phyloP scores from a whole-genome alignment of 2,888 invertebrate species.

The Phragmatobia fuliginosa region DNA sequence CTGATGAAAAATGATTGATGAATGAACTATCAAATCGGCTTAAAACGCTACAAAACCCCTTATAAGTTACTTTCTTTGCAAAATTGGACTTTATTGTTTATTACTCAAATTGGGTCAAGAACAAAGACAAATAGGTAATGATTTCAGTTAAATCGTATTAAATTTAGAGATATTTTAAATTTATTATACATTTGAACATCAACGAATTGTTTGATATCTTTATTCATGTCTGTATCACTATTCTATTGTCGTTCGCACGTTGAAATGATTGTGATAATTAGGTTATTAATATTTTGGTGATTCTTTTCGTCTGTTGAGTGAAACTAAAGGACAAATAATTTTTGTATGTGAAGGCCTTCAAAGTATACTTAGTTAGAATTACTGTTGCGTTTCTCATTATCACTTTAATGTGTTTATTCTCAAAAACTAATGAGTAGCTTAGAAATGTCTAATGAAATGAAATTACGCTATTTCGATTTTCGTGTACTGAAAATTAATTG shows the following conservation, averaged over 20 bases:
- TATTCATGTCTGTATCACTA: slow-evolving; percentile 15
- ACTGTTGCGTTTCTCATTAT: slow-evolving; percentile 34
- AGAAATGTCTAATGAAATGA: slow-evolving; percentile 30
- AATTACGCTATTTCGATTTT: slow-evolving; percentile 31
- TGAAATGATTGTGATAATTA: slow-evolving; percentile 22
- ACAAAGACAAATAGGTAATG: neutral
- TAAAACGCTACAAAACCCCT: neutral
- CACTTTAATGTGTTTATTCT: slow-evolving; percentile 44
- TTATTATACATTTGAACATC: neutral
- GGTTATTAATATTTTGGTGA: slow-evolving; percentile 27
- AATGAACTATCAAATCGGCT: neutral
- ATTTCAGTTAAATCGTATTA: too few relatives aligned
- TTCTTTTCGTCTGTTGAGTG: slow-evolving; percentile 17
- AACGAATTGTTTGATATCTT: slow-evolving; percentile 1
- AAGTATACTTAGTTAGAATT: slow-evolving; percentile 31
- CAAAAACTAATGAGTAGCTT: slow-evolving; percentile 27
- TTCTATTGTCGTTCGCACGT: slow-evolving; percentile 22
- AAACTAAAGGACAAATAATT: slow-evolving; percentile 16
- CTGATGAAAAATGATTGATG: neutral
- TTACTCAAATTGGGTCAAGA: neutral
- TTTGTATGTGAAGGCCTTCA: slow-evolving; percentile 17
- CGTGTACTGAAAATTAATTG: slow-evolving; percentile 24
- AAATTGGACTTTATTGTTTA: neutral
- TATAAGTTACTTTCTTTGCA: neutral
- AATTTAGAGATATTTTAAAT: too few relatives aligned